Evolutionary conservation across 2,113 vertebrate species (phyloP).

Genomic region (Poecile atricapillus): DNA sequence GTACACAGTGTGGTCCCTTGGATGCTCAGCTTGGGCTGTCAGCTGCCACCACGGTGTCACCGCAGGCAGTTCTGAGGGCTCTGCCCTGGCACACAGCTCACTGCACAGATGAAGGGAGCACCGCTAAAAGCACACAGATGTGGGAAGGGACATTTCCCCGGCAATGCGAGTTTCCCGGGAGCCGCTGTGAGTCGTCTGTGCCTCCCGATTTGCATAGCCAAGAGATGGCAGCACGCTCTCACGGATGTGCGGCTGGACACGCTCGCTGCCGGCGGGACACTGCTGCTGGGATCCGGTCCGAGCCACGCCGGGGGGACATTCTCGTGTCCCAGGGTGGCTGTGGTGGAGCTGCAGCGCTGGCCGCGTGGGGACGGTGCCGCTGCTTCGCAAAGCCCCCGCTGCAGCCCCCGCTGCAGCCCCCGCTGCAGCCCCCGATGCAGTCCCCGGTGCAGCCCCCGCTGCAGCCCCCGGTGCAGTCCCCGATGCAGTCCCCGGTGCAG

Average conservation of each 20-base stretch:
- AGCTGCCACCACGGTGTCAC: rapidly evolving
- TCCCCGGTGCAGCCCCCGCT: neutral
- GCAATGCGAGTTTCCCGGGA: rapidly evolving
- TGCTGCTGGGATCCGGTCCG: rapidly evolving
- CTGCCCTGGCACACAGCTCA: neutral
- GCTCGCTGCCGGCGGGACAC: rapidly evolving
- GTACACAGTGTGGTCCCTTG: rapidly evolving
- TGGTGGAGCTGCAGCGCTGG: rapidly evolving
- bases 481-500: too few relatives aligned
- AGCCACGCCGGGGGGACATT: rapidly evolving
- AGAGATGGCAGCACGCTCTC: constrained; percentile 54
- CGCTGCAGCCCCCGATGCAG: neutral
- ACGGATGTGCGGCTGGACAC: neutral
- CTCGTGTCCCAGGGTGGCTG: rapidly evolving
- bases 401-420: neutral
- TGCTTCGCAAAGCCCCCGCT: too few relatives aligned
- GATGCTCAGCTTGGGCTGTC: neutral
- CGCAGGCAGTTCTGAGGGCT: rapidly evolving
- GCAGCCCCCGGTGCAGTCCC: neutral
- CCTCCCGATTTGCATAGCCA: neutral
- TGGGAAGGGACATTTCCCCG: neutral
- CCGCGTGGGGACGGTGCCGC: rapidly evolving
- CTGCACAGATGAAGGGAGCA: too few relatives aligned
- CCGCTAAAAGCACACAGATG: rapidly evolving
- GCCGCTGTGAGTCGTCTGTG: rapidly evolving